Evolutionary conservation across 2,888 invertebrate genomes (phyloP), one percentile per base, ranked within the genome.

Genomic region (Mythimna impura): DNA sequence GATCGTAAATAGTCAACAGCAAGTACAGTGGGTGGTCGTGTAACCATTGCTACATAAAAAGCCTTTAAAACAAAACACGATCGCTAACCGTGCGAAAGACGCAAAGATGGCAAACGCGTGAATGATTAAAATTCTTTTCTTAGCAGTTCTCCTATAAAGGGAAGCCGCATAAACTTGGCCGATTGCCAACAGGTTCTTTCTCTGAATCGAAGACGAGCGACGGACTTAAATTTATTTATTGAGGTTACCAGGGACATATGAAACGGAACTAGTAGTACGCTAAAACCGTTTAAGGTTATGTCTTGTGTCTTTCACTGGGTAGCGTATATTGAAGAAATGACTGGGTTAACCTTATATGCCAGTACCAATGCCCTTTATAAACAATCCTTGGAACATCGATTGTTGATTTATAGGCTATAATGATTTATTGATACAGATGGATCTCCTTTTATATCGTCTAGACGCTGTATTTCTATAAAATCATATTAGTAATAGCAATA

Each of bases 81-180:
- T 85, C 80, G 76, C 79, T 82, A 82, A 87, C 82, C 73, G 80
- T 83, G 77, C 82, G 62, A 82, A 80, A 62, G 66, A 64, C 34
- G 81, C 84, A 76, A 78, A 85, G 75, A 87, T 83, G 86, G 83
- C 82, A 79, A 85, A 83, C 82, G 73, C 77, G 83, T 81, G 84
- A 87, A 85, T 87, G 89, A 92, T 93, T 92, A 91, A 92, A 91
- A 93, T 93, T 93, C 88, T 91, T 91, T 91, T 91, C 86, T 85
- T 86, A 88, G 84, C 90, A 88, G 89, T 91, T 88, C 88, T 84
- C 80, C 85, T 87, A 83, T 89, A 90, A 88, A 89, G 85, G 87
- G 85, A 81, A 83, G 83, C 83, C 84, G 88, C 90, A 93, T 92
- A 92, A 93, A 91, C 89, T 88, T 92, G 93, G 93, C 89, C 50